phyloP scores from a whole-genome alignment of 1,140 invertebrate genomes.

The Caerostris darwini region DNA sequence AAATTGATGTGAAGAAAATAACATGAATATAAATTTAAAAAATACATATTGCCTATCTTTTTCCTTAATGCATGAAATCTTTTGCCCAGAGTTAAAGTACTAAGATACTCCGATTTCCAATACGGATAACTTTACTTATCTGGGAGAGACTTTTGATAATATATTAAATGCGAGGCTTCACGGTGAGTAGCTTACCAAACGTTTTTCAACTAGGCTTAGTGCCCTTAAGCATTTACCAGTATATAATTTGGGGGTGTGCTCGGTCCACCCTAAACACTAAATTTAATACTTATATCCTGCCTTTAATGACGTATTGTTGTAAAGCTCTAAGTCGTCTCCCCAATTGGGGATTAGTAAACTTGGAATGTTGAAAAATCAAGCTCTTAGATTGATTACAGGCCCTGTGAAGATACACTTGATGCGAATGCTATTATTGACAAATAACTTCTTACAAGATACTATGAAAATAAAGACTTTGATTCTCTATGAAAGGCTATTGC shows the following conservation, averaged over 20 bases:
- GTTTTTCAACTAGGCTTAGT: too few relatives aligned
- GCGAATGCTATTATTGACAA: neutral
- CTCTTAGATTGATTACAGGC: too few relatives aligned
- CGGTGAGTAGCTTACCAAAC: too few relatives aligned
- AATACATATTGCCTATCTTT: neutral
- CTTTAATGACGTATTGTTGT: too few relatives aligned
- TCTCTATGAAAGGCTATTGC: too few relatives aligned
- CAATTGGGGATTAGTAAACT: neutral
- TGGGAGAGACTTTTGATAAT: neutral
- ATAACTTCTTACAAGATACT: neutral
- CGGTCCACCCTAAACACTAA: too few relatives aligned
- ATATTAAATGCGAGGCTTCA: too few relatives aligned
- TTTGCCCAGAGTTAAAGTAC: neutral
- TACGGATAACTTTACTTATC: neutral
- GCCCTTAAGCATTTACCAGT: too few relatives aligned
- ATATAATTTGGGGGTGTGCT: too few relatives aligned
- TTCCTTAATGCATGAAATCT: constrained; percentile 11
- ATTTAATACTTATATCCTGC: too few relatives aligned
- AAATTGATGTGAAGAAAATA: constrained; percentile 45
- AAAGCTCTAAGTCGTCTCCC: too few relatives aligned
- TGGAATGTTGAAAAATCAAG: neutral
- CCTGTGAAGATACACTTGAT: too few relatives aligned
- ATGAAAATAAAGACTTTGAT: neutral
- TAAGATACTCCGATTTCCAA: neutral
- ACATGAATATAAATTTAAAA: constrained; percentile 14